Percentiles rank a stretch among this genome's conserved stretches.
These are phyloP conservation scores for Tachystola acroxantha DNA, from an alignment of 2,888 invertebrate genomes.

Conservation along the genomic window DNA sequence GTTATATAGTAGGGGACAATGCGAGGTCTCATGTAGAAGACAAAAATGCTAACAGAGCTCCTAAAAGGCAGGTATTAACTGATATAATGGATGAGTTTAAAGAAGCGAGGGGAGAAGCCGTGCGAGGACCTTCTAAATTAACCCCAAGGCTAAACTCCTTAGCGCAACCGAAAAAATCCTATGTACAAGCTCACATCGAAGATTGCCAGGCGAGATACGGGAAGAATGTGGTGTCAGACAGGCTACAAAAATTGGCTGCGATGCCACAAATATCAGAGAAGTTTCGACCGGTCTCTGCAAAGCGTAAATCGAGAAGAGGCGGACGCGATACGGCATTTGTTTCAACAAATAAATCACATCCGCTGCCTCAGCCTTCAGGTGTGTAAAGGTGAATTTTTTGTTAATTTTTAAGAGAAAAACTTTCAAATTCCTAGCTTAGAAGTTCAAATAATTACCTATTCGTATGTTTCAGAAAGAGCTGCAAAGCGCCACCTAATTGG, in stretches of 20 bases:
- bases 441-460: too few relatives aligned
- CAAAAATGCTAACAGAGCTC: constrained; percentile 26
- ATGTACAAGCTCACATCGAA: constrained; percentile 52
- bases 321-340: constrained; percentile 18
- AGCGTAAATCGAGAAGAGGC: constrained; percentile 9
- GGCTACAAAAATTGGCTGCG: constrained; percentile 35
- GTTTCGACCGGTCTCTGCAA: constrained; percentile 6
- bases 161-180: constrained; percentile 58
- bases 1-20: constrained; percentile 15
- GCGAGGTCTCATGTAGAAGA: constrained; percentile 23
- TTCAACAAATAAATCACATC: constrained; percentile 26
- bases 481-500: constrained; percentile 27
- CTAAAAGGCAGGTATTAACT: constrained; percentile 38
- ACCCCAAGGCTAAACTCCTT: constrained; percentile 50
- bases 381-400: constrained; percentile 66
- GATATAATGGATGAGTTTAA: constrained; percentile 63
- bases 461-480: constrained; percentile 23
- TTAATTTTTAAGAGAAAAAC: neutral
- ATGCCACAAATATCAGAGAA: constrained; percentile 17
- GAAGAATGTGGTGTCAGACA: constrained; percentile 35
- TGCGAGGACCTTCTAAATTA: constrained; percentile 52
- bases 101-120: constrained; percentile 68
- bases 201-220: constrained; percentile 45
- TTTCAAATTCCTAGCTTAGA: too few relatives aligned
- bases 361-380: constrained; percentile 46